Percentiles rank a stretch among this genome's conserved stretches.
Conservation (phyloP, 2,888 invertebrate genomes). For the Synanthedon tipuliformis region DNA sequence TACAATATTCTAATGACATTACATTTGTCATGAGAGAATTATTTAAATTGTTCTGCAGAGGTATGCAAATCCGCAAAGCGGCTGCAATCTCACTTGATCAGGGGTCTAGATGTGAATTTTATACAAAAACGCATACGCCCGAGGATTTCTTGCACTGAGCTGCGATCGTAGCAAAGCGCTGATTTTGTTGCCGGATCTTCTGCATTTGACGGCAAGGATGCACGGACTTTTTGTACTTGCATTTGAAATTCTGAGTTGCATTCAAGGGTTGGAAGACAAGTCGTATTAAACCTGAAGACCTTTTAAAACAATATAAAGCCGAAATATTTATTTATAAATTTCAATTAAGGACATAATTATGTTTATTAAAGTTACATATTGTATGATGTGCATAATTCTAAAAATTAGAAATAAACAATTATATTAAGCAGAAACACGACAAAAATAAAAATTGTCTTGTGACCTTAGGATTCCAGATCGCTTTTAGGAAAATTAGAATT, state of each 20-base stretch:
- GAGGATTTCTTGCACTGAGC: conserved; percentile 25
- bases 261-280: too few relatives aligned
- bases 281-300: too few relatives aligned
- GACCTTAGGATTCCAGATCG: too few relatives aligned
- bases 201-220: conserved; percentile 1
- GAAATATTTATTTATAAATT: too few relatives aligned
- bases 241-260: neutral
- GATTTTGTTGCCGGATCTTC: neutral
- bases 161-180: neutral
- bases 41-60: conserved; percentile 50
- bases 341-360: too few relatives aligned
- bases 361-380: too few relatives aligned
- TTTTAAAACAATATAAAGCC: too few relatives aligned
- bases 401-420: too few relatives aligned
- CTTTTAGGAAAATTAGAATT: too few relatives aligned
- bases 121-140: conserved; percentile 48
- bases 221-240: neutral
- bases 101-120: conserved; percentile 54
- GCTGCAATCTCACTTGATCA: conserved; percentile 48
- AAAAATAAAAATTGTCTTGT: too few relatives aligned
- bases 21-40: conserved; percentile 55
- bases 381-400: too few relatives aligned
- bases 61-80: conserved; percentile 44
- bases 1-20: conserved; percentile 34
- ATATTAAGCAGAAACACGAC: too few relatives aligned